Evolutionary conservation across 2,113 vertebrate species (phyloP), one percentile per base, ranked within the genome.

Genomic region (Helogale parvula): DNA sequence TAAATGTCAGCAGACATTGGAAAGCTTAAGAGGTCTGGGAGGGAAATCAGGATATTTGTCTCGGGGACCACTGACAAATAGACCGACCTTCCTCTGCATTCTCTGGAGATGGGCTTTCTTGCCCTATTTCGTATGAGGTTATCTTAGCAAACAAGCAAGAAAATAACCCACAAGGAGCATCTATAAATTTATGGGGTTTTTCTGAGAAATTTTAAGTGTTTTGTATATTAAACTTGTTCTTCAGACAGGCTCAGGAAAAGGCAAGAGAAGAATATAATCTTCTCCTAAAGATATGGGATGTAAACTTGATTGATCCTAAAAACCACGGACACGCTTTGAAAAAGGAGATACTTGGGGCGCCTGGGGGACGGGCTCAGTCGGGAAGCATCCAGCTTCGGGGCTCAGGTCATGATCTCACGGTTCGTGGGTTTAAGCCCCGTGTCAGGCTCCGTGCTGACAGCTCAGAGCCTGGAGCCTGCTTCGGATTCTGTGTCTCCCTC

Each of bases 11-110:
- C 45, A 27, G 47, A 74, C 80, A 80, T 35, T 88, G 25, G 74
- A 95, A 88, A 72, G 79, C 93, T 33, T 82, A 47, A 71, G 60
- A 66, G 79, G 81, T 21, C 79, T 71, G 25, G 66, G 89, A 89
- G 29, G 41, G 72, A 96, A 33, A 41, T 38, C 57, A 84, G 33
- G 25, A 41, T 72, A 71, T 3, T 74, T 66, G 72, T 93, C 69
- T 76, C 38, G 16, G 50, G 45, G 25, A 88, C 23, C 35, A 16
- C 31, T 31, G 7, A 7, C 8, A 25, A 57, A 52, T 69, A 74
- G 5, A 66, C 10, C 11, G 29, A 33, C 60, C 88, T 77, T 45
- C 82, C 47, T 41, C 29, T 74, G 74, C 19, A 23, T 14, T 76
- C 63, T 77, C 80, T 31, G 6, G 66, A 81, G 63, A 65, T 50